Evolutionary conservation across 2,888 invertebrate genomes (phyloP).

Genomic region (Dinocampus coccinellae): DNA sequence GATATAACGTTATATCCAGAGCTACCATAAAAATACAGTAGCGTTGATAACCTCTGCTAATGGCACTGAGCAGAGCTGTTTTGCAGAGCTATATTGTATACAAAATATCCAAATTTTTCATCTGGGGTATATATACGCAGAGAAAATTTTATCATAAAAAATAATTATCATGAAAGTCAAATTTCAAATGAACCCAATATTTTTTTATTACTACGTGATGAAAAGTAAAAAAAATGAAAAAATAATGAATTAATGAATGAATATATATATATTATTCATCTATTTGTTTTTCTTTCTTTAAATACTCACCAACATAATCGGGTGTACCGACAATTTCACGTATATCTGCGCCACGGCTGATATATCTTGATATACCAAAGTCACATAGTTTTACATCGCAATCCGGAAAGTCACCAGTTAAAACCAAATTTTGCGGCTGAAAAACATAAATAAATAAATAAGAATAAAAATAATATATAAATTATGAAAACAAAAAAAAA

Average conservation of each 20-base stretch:
- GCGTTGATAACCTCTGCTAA: no score
- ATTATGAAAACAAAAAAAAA: neutral
- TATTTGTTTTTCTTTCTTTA: neutral
- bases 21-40: no score
- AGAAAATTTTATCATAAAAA: no score
- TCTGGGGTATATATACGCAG: no score
- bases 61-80: no score
- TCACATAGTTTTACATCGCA: conserved; percentile 91
- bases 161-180: no score
- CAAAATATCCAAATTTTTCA: no score
- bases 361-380: conserved; percentile 93
- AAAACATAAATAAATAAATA: conserved; percentile 58
- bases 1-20: no score
- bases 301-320: conserved; percentile 90
- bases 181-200: no score
- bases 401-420: conserved; percentile 82
- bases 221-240: no score
- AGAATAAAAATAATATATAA: conserved; percentile 25
- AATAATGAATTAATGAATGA: conserved; percentile 2
- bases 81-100: no score
- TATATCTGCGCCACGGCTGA: conserved; percentile 91
- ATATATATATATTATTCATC: conserved; percentile 6
- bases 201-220: no score
- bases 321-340: conserved; percentile 95
- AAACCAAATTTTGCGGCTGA: conserved; percentile 94